phyloP scores from a whole-genome alignment of 1,140 invertebrate species.

The Paraescarpia echinospica region DNA sequence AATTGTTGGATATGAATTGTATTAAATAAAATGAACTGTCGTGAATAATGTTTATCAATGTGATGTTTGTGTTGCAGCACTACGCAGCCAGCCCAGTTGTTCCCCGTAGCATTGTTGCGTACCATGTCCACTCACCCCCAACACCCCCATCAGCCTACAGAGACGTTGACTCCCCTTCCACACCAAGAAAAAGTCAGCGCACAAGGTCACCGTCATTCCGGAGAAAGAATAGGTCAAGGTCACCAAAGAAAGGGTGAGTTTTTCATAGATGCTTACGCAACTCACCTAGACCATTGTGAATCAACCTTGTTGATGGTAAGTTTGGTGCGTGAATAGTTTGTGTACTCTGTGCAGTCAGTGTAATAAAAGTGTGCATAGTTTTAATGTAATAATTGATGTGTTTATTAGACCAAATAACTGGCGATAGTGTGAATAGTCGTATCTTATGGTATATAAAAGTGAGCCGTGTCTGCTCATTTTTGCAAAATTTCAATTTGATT shows the following conservation, averaged over 20 bases:
- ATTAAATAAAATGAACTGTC: not conserved
- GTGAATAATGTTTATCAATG: not conserved
- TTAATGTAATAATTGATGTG: no score
- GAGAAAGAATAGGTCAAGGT: slow-evolving; percentile 19
- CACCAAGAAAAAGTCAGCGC: not conserved
- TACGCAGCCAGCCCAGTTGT: not conserved
- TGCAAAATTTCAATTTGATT: no score
- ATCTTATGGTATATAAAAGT: no score
- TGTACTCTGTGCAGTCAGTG: no score
- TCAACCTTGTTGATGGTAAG: not conserved
- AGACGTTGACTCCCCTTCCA: not conserved
- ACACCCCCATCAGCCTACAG: not conserved
- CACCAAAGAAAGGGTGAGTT: slow-evolving; percentile 18
- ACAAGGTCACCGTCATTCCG: slow-evolving; percentile 5
- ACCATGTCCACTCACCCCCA: not conserved
- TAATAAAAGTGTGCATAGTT: no score
- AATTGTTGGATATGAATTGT: no score
- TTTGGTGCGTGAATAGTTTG: not conserved
- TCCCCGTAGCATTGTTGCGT: not conserved
- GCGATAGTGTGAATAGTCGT: no score
- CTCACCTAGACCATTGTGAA: not conserved
- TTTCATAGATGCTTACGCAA: not conserved
- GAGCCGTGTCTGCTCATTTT: no score
- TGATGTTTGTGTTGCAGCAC: not conserved
- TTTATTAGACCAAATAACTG: no score